Evolutionary conservation across 2,113 vertebrate species (phyloP).

Genomic region (Suricata suricatta): DNA sequence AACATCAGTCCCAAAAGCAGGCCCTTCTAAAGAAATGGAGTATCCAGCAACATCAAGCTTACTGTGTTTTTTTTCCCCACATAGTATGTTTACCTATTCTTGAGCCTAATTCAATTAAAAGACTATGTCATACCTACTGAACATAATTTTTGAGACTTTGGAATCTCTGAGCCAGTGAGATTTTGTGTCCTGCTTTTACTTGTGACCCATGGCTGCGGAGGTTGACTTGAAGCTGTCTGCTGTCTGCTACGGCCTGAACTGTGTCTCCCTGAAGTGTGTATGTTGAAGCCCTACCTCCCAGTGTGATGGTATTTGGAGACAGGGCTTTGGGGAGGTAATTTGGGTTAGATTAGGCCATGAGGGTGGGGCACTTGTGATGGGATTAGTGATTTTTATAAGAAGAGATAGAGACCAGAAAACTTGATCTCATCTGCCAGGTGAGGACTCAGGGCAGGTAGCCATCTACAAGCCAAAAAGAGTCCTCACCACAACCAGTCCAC

Average conservation of each 20-base stretch:
- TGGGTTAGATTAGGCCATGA: background rate
- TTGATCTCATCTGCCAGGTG: background rate
- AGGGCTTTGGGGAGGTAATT: background rate
- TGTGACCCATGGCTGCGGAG: background rate
- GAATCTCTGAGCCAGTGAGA: background rate
- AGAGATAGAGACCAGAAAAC: background rate
- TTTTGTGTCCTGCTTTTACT: background rate
- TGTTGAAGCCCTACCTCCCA: background rate
- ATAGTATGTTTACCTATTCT: background rate
- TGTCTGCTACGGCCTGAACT: background rate
- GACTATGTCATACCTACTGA: too few relatives aligned
- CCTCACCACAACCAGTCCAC: background rate
- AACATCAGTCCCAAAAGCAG: background rate
- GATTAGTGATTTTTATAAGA: background rate
- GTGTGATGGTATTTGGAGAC: background rate
- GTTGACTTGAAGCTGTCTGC: background rate
- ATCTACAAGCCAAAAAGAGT: background rate
- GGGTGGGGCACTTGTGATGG: too few relatives aligned
- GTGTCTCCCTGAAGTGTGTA: background rate
- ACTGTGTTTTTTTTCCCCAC: background rate
- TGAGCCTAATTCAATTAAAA: background rate
- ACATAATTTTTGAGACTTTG: background rate
- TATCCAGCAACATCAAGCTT: background rate
- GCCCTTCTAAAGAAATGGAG: background rate
- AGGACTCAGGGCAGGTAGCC: too few relatives aligned